phyloP scores from a whole-genome alignment of 2,113 vertebrate genomes.

The Sylvia atricapilla region DNA sequence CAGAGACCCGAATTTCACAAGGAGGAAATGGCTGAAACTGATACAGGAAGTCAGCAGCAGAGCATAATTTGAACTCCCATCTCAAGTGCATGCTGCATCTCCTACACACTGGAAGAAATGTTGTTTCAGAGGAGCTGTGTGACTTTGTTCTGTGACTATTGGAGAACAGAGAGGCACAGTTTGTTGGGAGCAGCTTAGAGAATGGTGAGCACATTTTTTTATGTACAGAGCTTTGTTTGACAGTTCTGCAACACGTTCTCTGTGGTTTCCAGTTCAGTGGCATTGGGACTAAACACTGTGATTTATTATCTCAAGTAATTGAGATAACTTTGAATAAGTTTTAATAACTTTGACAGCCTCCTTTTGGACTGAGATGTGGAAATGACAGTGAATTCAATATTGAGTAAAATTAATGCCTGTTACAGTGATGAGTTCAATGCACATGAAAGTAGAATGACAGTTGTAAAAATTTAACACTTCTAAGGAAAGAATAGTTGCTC shows the following conservation, averaged over 20 bases:
- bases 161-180: background rate
- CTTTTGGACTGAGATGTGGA: background rate
- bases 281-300: background rate
- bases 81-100: background rate
- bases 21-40: background rate
- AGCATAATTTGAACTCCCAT: background rate
- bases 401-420: slow-evolving; percentile 15
- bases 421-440: background rate
- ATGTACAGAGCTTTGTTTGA: background rate
- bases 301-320: slow-evolving; percentile 32
- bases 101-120: background rate
- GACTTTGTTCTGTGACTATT: background rate
- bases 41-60: background rate
- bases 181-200: background rate
- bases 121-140: background rate
- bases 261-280: background rate
- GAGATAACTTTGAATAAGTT: background rate
- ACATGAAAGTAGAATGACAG: slow-evolving; percentile 5
- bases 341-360: background rate
- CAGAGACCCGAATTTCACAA: background rate
- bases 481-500: background rate
- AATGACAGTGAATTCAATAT: slow-evolving; percentile 34
- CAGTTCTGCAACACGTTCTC: background rate
- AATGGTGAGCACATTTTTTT: background rate
- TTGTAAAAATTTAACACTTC: slow-evolving; percentile 15